A percentile compares a stretch with the other conserved stretches of the same genome.
Evolutionary conservation across 2,113 vertebrate genomes (phyloP).

Genomic region (Scopus umbretta): DNA sequence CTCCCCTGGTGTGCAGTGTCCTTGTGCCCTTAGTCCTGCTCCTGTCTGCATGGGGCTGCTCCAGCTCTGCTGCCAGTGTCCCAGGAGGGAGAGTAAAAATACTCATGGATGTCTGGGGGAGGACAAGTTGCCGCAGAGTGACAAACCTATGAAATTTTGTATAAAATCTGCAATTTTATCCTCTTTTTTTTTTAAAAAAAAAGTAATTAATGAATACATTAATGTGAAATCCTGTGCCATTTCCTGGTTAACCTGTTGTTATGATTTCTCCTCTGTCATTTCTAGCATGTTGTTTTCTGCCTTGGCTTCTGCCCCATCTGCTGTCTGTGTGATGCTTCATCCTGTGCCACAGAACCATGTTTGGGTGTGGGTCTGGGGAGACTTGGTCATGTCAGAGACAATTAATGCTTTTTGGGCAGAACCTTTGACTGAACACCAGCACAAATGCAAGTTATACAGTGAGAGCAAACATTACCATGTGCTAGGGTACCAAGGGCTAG

Average conservation of each 20-base stretch:
- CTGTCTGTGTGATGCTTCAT: too few species aligned
- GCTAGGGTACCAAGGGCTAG: neutral
- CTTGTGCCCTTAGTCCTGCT: neutral
- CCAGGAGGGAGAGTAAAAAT: neutral
- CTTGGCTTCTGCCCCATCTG: neutral
- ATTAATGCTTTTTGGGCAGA: neutral
- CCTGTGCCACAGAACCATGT: accelerated
- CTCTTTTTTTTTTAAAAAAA: neutral
- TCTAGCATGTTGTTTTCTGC: neutral
- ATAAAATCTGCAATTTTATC: neutral
- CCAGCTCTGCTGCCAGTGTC: neutral
- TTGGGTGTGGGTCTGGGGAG: neutral
- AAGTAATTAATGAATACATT: neutral
- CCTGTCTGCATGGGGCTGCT: accelerated
- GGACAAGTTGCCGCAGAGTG: neutral
- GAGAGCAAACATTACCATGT: too few species aligned
- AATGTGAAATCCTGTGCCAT: neutral
- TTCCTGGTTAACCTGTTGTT: neutral
- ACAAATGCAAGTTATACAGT: neutral
- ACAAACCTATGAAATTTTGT: neutral
- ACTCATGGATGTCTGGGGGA: neutral
- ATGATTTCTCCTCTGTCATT: neutral
- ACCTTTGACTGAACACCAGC: neutral
- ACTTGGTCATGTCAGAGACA: neutral
- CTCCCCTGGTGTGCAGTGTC: neutral